A percentile compares a stretch with the other conserved stretches of the same genome.
phyloP scores from a whole-genome alignment of 2,888 invertebrate genomes.

The Mactromeris polynyma region DNA sequence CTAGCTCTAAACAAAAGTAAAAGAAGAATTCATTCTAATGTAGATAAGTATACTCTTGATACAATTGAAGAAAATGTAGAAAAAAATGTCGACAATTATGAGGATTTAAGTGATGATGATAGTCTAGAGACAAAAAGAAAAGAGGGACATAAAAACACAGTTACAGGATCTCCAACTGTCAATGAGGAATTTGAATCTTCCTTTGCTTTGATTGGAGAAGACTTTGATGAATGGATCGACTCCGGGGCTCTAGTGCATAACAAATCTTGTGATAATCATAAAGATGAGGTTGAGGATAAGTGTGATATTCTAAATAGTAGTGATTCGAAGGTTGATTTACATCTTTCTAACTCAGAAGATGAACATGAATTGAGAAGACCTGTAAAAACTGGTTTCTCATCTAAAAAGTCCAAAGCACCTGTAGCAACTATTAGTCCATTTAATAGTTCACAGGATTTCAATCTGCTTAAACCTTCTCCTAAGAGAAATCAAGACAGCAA shows the following conservation, averaged over 20 bases:
- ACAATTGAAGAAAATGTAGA: slow-evolving; percentile 21
- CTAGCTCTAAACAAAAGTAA: not conserved
- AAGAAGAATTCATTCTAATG: not conserved
- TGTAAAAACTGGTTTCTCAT: not conserved
- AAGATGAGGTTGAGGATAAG: not conserved
- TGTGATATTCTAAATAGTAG: not conserved
- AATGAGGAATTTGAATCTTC: slow-evolving; percentile 50
- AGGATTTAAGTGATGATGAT: not conserved
- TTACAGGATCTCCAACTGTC: not conserved
- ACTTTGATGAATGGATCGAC: slow-evolving; percentile 65
- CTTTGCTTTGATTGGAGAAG: slow-evolving; percentile 59
- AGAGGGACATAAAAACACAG: not conserved
- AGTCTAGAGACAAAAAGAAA: not conserved
- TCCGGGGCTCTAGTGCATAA: slow-evolving; percentile 26
- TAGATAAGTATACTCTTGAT: not conserved
- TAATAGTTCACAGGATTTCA: slow-evolving; percentile 14
- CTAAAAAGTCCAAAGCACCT: slow-evolving; percentile 10
- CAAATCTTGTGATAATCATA: not conserved
- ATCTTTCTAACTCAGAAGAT: not conserved
- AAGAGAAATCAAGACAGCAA: not conserved
- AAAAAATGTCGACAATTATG: not conserved
- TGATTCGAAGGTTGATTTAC: not conserved
- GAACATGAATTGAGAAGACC: not conserved
- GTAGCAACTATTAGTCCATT: slow-evolving; percentile 34
- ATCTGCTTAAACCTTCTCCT: not conserved